A percentile compares a stretch with the other conserved stretches of the same genome.
Evolutionary conservation across 2,113 vertebrate genomes (phyloP).

Genomic region (Caranx melampygus): DNA sequence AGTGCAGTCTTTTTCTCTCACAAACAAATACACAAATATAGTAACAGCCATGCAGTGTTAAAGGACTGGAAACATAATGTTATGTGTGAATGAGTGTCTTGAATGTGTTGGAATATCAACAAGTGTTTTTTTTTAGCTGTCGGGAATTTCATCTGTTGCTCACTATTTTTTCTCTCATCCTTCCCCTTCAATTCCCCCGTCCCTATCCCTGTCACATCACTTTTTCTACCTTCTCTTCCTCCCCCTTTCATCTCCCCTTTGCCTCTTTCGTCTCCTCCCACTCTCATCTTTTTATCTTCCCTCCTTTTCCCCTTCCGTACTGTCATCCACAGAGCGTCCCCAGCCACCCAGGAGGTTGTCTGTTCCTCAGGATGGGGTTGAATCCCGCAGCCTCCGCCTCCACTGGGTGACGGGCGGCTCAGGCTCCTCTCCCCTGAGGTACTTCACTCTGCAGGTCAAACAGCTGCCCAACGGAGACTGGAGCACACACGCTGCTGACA

Average conservation of each 20-base stretch:
- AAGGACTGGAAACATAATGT: not conserved
- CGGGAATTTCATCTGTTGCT: not conserved
- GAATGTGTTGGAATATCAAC: not conserved
- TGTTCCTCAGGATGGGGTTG: slow-evolving; percentile 88
- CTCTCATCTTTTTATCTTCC: not conserved
- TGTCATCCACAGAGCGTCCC: slow-evolving; percentile 86
- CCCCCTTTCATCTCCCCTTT: not conserved
- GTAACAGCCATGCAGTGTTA: not conserved
- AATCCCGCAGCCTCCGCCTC: slow-evolving; percentile 86
- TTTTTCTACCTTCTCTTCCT: slow-evolving; percentile 24
- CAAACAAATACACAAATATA: no score
- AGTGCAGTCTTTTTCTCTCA: not conserved
- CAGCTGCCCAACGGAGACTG: slow-evolving; percentile 88
- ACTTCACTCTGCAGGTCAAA: slow-evolving; percentile 91
- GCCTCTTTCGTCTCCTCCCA: not conserved
- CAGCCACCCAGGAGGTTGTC: slow-evolving; percentile 88
- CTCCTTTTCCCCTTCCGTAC: not conserved
- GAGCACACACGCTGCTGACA: slow-evolving; percentile 88
- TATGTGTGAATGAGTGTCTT: not conserved
- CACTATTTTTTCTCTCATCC: not conserved
- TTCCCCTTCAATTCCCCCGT: not conserved
- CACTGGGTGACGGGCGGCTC: slow-evolving; percentile 91
- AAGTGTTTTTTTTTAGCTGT: not conserved
- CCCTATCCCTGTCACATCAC: slow-evolving; percentile 32
- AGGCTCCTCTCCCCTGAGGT: slow-evolving; percentile 91